phyloP scores from a whole-genome alignment of 2,113 vertebrate genomes.

The Thamnaconus septentrionalis region DNA sequence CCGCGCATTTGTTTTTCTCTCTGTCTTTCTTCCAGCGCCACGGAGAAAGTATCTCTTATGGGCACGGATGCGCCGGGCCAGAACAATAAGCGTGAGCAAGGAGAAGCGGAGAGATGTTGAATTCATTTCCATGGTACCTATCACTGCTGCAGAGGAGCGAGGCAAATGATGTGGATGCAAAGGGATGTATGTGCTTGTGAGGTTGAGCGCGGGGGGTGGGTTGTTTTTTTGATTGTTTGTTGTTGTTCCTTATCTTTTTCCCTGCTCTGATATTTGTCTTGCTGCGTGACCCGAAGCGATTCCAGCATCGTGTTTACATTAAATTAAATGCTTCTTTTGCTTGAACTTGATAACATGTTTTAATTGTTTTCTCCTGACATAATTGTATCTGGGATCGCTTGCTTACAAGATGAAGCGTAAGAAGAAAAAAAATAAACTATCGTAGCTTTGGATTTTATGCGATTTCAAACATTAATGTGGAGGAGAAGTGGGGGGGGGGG shows the following conservation, averaged over 20 bases:
- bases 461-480: slow-evolving; percentile 12
- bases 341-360: not conserved
- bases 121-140: slow-evolving; percentile 61
- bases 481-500: slow-evolving; percentile 4
- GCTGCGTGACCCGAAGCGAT: slow-evolving; percentile 20
- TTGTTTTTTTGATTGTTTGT: slow-evolving; percentile 21
- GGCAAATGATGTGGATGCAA: slow-evolving; percentile 59
- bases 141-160: slow-evolving; percentile 38
- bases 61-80: slow-evolving; percentile 34
- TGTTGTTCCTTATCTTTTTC: not conserved
- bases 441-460: not conserved
- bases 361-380: not conserved
- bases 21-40: slow-evolving; percentile 21
- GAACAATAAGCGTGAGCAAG: slow-evolving; percentile 46
- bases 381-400: not conserved
- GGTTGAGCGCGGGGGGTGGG: slow-evolving; percentile 28
- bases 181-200: slow-evolving; percentile 50
- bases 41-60: slow-evolving; percentile 31
- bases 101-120: slow-evolving; percentile 47
- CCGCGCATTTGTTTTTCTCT: slow-evolving; percentile 34
- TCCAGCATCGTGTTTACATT: slow-evolving; percentile 14
- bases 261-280: slow-evolving; percentile 10
- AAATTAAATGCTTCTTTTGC: slow-evolving; percentile 5
- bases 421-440: too few species aligned
- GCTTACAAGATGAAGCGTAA: too few species aligned